phyloP scores from a whole-genome alignment of 1,140 invertebrate species.

The Mya arenaria region DNA sequence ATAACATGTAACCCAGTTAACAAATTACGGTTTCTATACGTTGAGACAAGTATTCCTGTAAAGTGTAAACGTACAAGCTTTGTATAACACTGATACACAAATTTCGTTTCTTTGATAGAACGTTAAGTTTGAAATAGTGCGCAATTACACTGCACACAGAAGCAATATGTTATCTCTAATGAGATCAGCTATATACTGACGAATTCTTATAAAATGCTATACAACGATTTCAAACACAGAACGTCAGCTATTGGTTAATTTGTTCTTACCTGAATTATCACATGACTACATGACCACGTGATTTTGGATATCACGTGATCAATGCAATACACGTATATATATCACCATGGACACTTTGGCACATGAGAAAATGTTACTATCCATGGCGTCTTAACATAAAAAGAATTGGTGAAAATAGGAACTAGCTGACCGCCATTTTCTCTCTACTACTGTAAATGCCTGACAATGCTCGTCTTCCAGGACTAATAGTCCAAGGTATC shows the following conservation, averaged over 20 bases:
- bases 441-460: not conserved
- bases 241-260: not conserved
- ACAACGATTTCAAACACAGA: not conserved
- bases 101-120: no score
- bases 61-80: conserved; percentile 36
- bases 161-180: no score
- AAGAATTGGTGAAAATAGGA: not conserved
- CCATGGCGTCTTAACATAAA: conserved; percentile 30
- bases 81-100: conserved; percentile 11
- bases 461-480: not conserved
- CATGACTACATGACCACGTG: not conserved
- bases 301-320: not conserved
- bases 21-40: conserved; percentile 39
- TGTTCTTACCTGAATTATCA: not conserved
- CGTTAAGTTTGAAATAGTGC: no score
- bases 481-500: no score
- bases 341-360: conserved; percentile 34
- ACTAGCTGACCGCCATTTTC: not conserved
- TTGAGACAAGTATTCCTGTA: conserved; percentile 55
- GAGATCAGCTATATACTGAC: not conserved
- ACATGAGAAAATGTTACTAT: conserved; percentile 42
- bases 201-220: not conserved
- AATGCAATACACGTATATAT: not conserved
- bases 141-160: no score
- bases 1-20: conserved; percentile 48